phyloP scores from a whole-genome alignment of 1,140 invertebrate species.

The Bombus ignitus region DNA sequence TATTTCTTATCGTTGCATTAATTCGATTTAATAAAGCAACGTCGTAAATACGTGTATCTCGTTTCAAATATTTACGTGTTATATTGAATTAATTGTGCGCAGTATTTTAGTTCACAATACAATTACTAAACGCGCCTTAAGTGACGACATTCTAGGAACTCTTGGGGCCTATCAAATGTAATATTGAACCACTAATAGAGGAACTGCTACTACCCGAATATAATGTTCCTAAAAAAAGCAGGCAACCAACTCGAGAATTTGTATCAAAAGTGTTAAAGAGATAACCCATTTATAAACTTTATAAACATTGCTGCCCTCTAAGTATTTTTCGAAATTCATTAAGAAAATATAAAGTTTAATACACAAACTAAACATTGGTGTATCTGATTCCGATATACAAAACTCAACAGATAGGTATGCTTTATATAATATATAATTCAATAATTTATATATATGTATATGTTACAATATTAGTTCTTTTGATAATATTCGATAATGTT shows the following conservation, averaged over 20 bases:
- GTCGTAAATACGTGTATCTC: not conserved
- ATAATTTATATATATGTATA: not conserved
- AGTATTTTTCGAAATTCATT: constrained; percentile 26
- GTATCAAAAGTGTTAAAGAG: not conserved
- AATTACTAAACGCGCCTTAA: constrained; percentile 29
- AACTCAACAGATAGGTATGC: not conserved
- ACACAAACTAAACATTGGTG: not conserved
- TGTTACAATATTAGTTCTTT: not conserved
- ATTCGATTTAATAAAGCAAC: not conserved
- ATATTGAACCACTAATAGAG: not conserved
- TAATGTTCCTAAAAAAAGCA: constrained; percentile 47
- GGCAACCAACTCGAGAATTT: constrained; percentile 39
- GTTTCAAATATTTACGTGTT: not conserved
- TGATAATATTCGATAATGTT: not conserved
- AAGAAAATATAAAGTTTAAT: constrained; percentile 13
- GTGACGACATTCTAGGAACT: constrained; percentile 35
- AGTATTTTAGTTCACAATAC: not conserved
- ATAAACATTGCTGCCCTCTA: constrained; percentile 29
- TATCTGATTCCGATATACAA: not conserved
- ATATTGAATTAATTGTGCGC: constrained; percentile 26
- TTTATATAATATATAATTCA: not conserved
- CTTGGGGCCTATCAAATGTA: constrained; percentile 27
- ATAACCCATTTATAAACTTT: constrained; percentile 2
- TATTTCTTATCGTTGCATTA: not conserved
- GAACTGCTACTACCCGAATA: not conserved